phyloP scores from a whole-genome alignment of 2,113 vertebrate genomes.

The Raphicerus campestris region DNA sequence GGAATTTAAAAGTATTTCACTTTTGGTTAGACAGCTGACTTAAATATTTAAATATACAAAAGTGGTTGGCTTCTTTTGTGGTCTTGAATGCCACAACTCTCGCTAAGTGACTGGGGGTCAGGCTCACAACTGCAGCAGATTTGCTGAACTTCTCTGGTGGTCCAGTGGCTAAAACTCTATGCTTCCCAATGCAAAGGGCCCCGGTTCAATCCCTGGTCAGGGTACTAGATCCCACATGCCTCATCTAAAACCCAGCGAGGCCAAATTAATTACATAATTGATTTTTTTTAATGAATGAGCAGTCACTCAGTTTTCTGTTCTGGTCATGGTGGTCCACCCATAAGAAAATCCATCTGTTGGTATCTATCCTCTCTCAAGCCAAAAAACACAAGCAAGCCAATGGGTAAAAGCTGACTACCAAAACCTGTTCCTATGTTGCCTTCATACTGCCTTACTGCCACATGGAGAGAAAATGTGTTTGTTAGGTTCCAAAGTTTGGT shows the following conservation, averaged over 20 bases:
- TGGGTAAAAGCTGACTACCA: background rate
- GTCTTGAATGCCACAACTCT: background rate
- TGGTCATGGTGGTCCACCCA: background rate
- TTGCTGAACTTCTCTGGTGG: background rate
- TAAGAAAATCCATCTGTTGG: background rate
- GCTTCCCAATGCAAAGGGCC: background rate
- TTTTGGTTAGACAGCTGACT: background rate
- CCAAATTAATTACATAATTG: background rate
- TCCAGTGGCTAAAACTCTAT: background rate
- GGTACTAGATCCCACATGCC: background rate
- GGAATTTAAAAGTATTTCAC: background rate
- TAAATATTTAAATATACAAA: background rate
- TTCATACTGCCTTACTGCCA: background rate
- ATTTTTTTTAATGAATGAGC: background rate
- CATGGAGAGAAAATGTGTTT: background rate
- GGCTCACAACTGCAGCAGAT: background rate
- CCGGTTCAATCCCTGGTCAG: background rate
- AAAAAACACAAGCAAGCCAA: background rate
- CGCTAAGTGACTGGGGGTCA: background rate
- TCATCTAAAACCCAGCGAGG: background rate
- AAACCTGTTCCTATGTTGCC: background rate
- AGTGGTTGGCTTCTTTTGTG: background rate
- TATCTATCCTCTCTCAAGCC: background rate
- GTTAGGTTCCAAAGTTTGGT: background rate
- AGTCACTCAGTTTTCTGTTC: background rate